phyloP scores from a whole-genome alignment of 2,888 invertebrate species.

The Labia minor region DNA sequence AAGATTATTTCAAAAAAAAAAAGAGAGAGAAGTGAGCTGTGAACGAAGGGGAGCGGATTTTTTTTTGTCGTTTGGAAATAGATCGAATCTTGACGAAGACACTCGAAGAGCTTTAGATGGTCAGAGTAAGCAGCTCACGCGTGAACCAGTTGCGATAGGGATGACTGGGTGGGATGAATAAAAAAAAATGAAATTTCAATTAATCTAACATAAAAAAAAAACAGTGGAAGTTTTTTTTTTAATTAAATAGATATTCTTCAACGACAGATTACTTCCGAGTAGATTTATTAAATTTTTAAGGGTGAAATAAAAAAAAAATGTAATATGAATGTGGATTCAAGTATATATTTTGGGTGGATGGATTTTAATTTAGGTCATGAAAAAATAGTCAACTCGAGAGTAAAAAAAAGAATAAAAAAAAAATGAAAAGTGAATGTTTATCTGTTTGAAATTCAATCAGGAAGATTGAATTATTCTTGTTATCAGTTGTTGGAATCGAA shows the following conservation, averaged over 20 bases:
- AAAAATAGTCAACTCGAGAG: too few species aligned
- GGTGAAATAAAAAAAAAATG: background rate
- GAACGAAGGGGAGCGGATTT: background rate
- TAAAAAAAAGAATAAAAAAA: too few species aligned
- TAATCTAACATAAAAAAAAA: background rate
- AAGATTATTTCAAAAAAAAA: background rate
- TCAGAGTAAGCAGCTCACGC: background rate
- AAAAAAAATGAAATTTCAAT: constrained; percentile 4
- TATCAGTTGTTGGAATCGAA: too few species aligned
- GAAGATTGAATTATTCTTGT: too few species aligned
- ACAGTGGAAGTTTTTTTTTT: background rate
- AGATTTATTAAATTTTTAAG: constrained; percentile 5
- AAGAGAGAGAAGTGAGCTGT: too few species aligned
- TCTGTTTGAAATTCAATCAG: too few species aligned
- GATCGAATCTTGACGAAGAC: background rate
- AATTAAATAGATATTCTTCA: constrained; percentile 5
- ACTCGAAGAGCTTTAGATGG: background rate
- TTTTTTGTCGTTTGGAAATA: background rate
- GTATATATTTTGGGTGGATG: too few species aligned
- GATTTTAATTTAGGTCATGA: too few species aligned
- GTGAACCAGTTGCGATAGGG: background rate
- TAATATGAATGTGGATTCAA: too few species aligned
- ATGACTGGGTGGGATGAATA: background rate
- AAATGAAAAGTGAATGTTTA: too few species aligned
- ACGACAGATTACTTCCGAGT: constrained; percentile 3